Percentiles rank a stretch among this genome's conserved stretches.
Conservation (phyloP, 2,113 vertebrate species). For the Myxocyprinus asiaticus region DNA sequence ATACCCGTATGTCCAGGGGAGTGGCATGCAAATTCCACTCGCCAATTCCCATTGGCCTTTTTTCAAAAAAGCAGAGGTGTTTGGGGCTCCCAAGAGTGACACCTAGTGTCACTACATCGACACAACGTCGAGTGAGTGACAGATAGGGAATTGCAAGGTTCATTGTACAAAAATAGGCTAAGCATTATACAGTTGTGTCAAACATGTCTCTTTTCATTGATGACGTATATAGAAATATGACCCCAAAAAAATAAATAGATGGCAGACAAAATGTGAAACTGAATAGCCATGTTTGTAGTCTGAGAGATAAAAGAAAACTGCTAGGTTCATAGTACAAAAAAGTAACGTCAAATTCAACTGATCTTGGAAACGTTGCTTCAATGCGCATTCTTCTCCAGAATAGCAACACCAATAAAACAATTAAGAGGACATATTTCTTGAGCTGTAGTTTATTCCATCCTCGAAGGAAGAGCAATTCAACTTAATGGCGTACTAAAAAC, state of each 20-base stretch:
- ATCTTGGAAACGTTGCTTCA: neutral
- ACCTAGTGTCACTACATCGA: too few species aligned
- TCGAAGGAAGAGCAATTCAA: neutral
- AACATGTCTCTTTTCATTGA: conserved; percentile 28
- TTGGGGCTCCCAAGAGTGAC: too few species aligned
- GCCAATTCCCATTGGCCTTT: too few species aligned
- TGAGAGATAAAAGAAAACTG: neutral
- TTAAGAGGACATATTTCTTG: conserved; percentile 1
- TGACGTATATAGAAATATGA: neutral
- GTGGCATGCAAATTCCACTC: too few species aligned
- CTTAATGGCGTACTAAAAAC: conserved; percentile 14
- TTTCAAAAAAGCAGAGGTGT: too few species aligned
- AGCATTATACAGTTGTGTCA: neutral
- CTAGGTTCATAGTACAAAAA: neutral
- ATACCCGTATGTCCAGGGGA: too few species aligned
- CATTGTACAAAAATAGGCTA: too few species aligned
- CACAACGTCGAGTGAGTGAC: too few species aligned
- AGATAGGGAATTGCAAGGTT: too few species aligned
- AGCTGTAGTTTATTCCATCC: neutral
- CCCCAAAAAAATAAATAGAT: neutral
- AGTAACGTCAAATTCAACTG: neutral
- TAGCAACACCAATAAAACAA: conserved; percentile 40
- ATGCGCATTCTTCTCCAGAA: conserved; percentile 12
- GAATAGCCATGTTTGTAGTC: neutral
- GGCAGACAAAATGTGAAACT: neutral